Evolutionary conservation across 1,140 invertebrate genomes (phyloP), one percentile per base, ranked within the genome.

Genomic region (Cyphomyrmex costatus): DNA sequence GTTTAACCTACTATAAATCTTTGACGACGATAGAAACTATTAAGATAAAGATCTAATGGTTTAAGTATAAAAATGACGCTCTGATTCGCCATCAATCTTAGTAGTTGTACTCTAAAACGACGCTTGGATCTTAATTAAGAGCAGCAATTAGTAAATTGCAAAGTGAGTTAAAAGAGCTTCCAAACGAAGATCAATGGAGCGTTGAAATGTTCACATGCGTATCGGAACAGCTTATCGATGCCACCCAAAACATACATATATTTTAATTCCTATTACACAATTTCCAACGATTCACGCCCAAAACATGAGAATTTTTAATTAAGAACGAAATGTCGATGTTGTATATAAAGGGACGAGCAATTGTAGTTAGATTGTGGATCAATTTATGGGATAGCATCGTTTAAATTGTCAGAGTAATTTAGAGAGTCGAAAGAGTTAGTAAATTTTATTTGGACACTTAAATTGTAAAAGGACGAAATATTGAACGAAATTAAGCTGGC

Each of bases 401-500:
- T 42, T 42, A 88, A 91, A 93, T 89, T 89, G 88, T 84, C 78
- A 60, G 65, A 87, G 85, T 93, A 92, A 92, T 93, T 93, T 90
- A 90, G 19, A 71, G 24, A 21, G 51, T 83, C 68, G 66, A 83
- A 88, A 60, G 89, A 91, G 90, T 91, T 90, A 91, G 85, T 92
- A 91, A 93, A 92, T 90, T 86, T 76, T 66, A 71, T 73, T 74
- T 60, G 33, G 16, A n/a, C 63, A 30, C 68, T 89, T 88, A 30
- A 33, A 73, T 42, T 56, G 14, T 27, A 56, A 60, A 63, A 56
- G 46, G n/a, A n/a, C n/a, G n/a, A 74, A 82, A 86, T 74, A 74
- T 90, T 33, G 24, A 21, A 42, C 27, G 12, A 21, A 33, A 58
- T 83, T 76, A 65, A 77, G 1, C n/a, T 27, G 36, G 8, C 27